Evolutionary conservation across 1,140 invertebrate species (phyloP).

Genomic region (Scaptomyza pallida): DNA sequence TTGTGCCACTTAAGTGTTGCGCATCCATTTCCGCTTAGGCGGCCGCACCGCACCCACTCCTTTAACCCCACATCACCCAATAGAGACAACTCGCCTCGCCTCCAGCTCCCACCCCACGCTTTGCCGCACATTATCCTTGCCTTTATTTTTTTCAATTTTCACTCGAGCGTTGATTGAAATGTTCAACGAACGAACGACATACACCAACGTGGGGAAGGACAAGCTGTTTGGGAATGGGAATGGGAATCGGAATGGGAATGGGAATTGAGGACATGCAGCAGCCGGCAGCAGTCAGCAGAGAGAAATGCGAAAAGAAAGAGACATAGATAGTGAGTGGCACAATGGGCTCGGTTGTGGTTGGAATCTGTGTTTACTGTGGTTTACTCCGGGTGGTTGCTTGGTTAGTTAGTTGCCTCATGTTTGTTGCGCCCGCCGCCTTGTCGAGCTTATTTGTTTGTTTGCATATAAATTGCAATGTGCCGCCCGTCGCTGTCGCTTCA

Average conservation of each 20-base stretch:
- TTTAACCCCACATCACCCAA: not conserved
- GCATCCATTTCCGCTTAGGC: constrained; percentile 78
- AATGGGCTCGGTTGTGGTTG: not conserved
- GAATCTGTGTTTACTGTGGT: constrained; percentile 21
- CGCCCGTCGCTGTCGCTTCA: constrained; percentile 30
- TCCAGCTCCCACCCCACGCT: not conserved
- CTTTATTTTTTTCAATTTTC: constrained; percentile 79
- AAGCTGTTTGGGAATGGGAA: constrained; percentile 6
- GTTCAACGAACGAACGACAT: constrained; percentile 63
- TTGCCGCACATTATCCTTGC: constrained; percentile 70
- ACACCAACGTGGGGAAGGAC: not conserved
- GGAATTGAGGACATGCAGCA: constrained; percentile 49
- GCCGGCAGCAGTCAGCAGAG: constrained; percentile 37
- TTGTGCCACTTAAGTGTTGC: constrained; percentile 80
- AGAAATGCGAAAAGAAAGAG: constrained; percentile 35
- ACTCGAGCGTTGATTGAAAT: constrained; percentile 82
- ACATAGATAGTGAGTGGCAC: not conserved
- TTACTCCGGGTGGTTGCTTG: constrained; percentile 22
- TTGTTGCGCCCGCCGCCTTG: constrained; percentile 19
- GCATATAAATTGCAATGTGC: constrained; percentile 79
- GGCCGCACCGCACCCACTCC: constrained; percentile 5
- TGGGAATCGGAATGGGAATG: constrained; percentile 2
- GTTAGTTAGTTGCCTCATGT: constrained; percentile 5
- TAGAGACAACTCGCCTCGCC: constrained; percentile 1
- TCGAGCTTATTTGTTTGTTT: constrained; percentile 74